These are phyloP conservation scores for Pavo muticus DNA, from an alignment of 2,113 vertebrate species.

Conservation along the genomic window DNA sequence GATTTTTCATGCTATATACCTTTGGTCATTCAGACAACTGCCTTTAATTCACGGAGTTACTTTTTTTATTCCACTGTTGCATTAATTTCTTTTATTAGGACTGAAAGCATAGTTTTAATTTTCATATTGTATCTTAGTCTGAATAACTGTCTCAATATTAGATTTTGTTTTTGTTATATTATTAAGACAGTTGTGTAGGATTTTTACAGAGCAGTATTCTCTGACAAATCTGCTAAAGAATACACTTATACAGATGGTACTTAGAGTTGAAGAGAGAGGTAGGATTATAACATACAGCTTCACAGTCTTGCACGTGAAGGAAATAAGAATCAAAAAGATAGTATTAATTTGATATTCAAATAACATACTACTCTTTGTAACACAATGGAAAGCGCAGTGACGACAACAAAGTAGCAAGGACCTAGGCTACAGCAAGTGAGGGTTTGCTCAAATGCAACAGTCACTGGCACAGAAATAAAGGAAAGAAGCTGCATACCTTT, in stretches of 20 bases:
- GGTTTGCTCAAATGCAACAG: no score
- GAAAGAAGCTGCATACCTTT: no score
- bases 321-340: neutral
- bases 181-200: neutral
- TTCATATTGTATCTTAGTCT: neutral
- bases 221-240: no score
- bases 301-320: no score
- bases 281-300: neutral
- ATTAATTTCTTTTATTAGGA: slow-evolving; percentile 54
- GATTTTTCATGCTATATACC: neutral
- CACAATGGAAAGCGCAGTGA: no score
- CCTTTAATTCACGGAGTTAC: slow-evolving; percentile 42
- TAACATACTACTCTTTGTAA: neutral
- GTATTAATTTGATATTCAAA: neutral
- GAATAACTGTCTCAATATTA: no score
- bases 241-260: no score
- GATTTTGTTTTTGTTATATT: neutral
- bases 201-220: neutral
- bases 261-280: neutral
- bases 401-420: no score
- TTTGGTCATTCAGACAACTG: slow-evolving; percentile 32
- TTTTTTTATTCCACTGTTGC: slow-evolving; percentile 11
- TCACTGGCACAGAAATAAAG: no score
- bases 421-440: no score
- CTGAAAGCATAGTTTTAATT: slow-evolving; percentile 16